Base-by-base conservation (phyloP, 2,797 vertebrate genomes). In the Sylvia borin region DNA sequence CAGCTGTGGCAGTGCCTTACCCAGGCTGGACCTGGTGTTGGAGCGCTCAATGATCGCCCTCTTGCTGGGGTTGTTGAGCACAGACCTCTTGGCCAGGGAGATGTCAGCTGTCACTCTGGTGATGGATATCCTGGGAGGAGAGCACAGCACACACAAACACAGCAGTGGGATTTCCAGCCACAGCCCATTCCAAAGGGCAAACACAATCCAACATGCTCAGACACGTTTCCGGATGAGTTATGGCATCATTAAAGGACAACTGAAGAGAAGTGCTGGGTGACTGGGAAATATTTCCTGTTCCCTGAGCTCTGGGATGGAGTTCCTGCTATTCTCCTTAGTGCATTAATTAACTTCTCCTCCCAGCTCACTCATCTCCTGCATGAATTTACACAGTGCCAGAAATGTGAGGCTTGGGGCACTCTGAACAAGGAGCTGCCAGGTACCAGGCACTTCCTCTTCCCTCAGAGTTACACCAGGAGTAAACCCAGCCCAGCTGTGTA, bases 81-180 rank as follows among this genome's bases (percentile, higher is more conserved):
- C 99, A 93, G 99, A 99, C 97, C 99, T 99, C 98, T 99, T 99
- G 96, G 99, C 99, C 96, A 99, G 98, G 84, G 99, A 99, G 97
- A 99, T 99, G 98, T 99, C 99, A 96, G 99, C 99, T 74, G 99
- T 99, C 97, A 99, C 99, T 97, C 99, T 98, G 11, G 99, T 99
- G 95, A 99, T 99, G 82, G 99, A 99, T 98, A 99, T 99, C 98
- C 99, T 99, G 95, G 26, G 90, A 97, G 90, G 87, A 94, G 96
- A 98, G 89, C 96, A 98, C 64, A 88, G 88, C 90, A 97, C 58
- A 96, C 78, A 95, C 74, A 64, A 16, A 7, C 64, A 80, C 50
- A 61, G 65, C 2, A 92, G 80, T 97, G 95, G 97, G 13, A 54
- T 58, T 68, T 74, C 78, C 76, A 96, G 94, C 60, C 42, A 82